phyloP scores from a whole-genome alignment of 1,140 invertebrate species.

The Bacillus rossius region DNA sequence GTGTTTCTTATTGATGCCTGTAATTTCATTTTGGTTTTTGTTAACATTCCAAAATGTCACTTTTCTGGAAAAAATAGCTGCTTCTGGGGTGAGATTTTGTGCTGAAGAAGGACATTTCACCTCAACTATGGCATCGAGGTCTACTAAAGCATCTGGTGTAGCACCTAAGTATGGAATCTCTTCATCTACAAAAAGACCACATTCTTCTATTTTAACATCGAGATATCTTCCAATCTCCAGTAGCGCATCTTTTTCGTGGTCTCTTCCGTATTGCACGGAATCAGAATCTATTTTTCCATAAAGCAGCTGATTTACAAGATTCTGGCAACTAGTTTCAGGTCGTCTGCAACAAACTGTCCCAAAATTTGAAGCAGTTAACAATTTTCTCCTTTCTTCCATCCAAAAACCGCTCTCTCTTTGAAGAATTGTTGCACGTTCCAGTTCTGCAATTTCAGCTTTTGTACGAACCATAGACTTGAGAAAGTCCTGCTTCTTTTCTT shows the following conservation, averaged over 20 bases:
- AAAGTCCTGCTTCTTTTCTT: neutral
- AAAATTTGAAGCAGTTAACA: slow-evolving; percentile 31
- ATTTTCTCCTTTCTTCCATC: slow-evolving; percentile 4
- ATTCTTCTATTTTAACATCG: neutral
- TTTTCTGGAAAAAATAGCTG: too few relatives aligned
- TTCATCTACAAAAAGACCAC: neutral
- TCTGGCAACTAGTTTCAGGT: slow-evolving; percentile 14
- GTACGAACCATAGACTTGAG: neutral
- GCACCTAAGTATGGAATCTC: slow-evolving; percentile 2
- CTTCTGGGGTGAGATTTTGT: too few relatives aligned
- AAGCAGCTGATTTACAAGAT: neutral
- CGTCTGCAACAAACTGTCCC: slow-evolving; percentile 23
- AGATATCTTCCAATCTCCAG: neutral
- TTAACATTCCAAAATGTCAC: too few relatives aligned
- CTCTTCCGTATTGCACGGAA: neutral
- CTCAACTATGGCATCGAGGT: neutral
- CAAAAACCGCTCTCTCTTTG: slow-evolving; percentile 3
- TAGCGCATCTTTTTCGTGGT: slow-evolving; percentile 2
- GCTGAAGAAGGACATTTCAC: slow-evolving; percentile 4
- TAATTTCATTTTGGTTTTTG: too few relatives aligned
- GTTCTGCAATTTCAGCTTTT: neutral
- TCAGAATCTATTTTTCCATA: neutral
- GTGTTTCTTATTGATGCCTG: too few relatives aligned
- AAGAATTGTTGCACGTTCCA: neutral
- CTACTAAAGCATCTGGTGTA: neutral